These are phyloP conservation scores for Chrysomela aeneicollis DNA, from an alignment of 2,888 invertebrate species.

Conservation along the genomic window DNA sequence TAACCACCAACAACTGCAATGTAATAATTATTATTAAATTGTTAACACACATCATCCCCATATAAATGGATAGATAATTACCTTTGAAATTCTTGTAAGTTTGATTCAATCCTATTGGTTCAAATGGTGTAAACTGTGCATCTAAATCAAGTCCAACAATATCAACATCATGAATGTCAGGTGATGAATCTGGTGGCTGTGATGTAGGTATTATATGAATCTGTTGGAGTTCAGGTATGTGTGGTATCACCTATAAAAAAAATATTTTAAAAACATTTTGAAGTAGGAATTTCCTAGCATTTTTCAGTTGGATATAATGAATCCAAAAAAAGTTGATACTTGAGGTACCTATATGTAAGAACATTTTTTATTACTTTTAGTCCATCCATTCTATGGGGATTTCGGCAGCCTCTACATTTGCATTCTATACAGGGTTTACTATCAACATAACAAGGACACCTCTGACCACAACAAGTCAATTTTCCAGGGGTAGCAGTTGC, in stretches of 20 bases:
- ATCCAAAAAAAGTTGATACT: too few relatives aligned
- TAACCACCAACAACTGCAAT: constrained; percentile 45
- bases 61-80: constrained; percentile 28
- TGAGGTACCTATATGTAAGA: background rate
- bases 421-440: constrained; percentile 90
- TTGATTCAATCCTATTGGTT: constrained; percentile 40
- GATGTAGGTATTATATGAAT: constrained; percentile 46
- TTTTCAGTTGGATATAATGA: too few relatives aligned
- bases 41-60: background rate
- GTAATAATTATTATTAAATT: background rate
- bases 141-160: constrained; percentile 48
- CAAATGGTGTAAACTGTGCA: constrained; percentile 45
- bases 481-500: constrained; percentile 89
- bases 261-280: constrained; percentile 26
- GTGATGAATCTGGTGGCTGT: constrained; percentile 38
- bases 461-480: constrained; percentile 90
- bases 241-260: constrained; percentile 52
- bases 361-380: constrained; percentile 68
- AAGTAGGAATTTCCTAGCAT: too few relatives aligned
- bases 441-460: constrained; percentile 93
- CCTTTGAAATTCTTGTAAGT: constrained; percentile 49
- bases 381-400: constrained; percentile 86
- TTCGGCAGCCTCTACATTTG: constrained; percentile 91
- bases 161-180: constrained; percentile 51
- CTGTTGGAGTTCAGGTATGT: constrained; percentile 51